phyloP scores from a whole-genome alignment of 2,888 invertebrate species.

The Litoditis marina region DNA sequence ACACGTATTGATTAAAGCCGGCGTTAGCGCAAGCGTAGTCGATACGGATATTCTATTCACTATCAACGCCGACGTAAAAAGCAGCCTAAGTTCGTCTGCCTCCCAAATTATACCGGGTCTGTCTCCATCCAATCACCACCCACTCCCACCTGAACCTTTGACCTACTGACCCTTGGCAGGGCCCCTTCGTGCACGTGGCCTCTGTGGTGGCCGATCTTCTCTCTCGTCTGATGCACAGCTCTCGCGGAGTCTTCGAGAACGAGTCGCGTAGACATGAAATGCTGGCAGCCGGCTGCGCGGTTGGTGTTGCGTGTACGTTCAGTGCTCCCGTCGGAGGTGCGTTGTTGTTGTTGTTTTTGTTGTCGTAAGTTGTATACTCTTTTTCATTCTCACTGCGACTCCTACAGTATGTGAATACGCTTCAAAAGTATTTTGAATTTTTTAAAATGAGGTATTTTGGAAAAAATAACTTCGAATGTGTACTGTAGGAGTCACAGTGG shows the following conservation, averaged over 20 bases:
- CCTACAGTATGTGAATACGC: too few species aligned
- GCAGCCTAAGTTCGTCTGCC: too few species aligned
- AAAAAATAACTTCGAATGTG: too few species aligned
- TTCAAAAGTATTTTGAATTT: too few species aligned
- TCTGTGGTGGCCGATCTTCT: slow-evolving; percentile 90
- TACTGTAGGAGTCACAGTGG: too few species aligned
- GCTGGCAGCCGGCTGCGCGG: slow-evolving; percentile 95
- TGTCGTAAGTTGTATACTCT: background rate
- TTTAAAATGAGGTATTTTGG: too few species aligned
- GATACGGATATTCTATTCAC: too few species aligned
- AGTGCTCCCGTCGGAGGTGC: slow-evolving; percentile 89
- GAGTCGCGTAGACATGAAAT: slow-evolving; percentile 76
- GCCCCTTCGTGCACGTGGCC: slow-evolving; percentile 96
- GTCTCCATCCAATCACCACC: background rate
- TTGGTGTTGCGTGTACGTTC: slow-evolving; percentile 89
- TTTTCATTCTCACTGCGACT: too few species aligned
- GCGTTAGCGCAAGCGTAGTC: too few species aligned
- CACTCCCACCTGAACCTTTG: background rate
- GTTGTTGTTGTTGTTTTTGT: background rate
- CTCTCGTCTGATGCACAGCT: slow-evolving; percentile 79
- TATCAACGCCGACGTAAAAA: too few species aligned
- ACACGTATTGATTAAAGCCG: too few species aligned
- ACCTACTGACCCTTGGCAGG: slow-evolving; percentile 65
- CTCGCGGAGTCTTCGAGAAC: slow-evolving; percentile 48
- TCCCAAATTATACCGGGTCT: too few species aligned